Evolutionary conservation across 2,797 vertebrate species (phyloP).

Genomic region (Carduelis carduelis): DNA sequence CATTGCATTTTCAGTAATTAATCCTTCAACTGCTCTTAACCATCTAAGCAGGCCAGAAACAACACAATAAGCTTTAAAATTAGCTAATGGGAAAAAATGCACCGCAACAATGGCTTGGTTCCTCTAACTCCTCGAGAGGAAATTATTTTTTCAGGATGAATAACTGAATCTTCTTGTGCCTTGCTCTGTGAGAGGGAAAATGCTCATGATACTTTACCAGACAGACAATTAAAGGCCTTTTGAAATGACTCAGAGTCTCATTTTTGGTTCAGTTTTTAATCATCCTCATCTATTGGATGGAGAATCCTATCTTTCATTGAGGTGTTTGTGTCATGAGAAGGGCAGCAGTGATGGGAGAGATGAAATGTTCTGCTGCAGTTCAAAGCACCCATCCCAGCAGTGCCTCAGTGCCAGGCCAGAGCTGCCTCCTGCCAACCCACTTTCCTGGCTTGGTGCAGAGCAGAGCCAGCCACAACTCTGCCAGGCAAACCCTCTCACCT

Average conservation of each 20-base stretch:
- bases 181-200: background rate
- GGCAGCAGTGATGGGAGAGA: background rate
- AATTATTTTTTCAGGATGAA: background rate
- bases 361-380: background rate
- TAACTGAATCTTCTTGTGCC: background rate
- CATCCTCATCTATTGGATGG: background rate
- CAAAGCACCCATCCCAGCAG: background rate
- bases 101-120: background rate
- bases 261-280: background rate
- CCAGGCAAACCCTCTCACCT: background rate
- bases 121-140: background rate
- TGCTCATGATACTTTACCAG: background rate
- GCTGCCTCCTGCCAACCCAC: background rate
- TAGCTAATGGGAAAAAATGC: background rate
- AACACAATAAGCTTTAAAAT: background rate
- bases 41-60: background rate
- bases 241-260: background rate
- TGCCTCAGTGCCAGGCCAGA: background rate
- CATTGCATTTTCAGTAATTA: background rate
- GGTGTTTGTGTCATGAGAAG: background rate
- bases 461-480: background rate
- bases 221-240: background rate
- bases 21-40: background rate
- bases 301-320: background rate
- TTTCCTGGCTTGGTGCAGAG: background rate